Percentiles rank a stretch among this genome's conserved stretches.
These are phyloP conservation scores for Oreotrochilus melanogaster DNA, from an alignment of 2,113 vertebrate species.

Conservation along the genomic window DNA sequence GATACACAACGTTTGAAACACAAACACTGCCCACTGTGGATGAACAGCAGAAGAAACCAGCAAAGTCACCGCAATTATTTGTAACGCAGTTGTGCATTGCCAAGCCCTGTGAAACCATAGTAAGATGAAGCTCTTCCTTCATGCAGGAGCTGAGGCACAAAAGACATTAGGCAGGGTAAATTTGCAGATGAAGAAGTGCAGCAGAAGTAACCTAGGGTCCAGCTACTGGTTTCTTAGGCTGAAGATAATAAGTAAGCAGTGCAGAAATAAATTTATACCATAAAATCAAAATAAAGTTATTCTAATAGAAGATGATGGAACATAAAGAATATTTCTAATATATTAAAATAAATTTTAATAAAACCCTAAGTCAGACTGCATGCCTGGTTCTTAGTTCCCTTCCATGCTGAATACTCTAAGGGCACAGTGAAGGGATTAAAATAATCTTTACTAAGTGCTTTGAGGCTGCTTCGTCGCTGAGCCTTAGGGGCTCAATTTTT, in stretches of 20 bases:
- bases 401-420: background rate
- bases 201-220: background rate
- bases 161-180: background rate
- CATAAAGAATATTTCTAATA: background rate
- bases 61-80: background rate
- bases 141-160: background rate
- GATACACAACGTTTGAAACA: background rate
- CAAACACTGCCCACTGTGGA: background rate
- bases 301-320: background rate
- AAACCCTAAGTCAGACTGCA: background rate
- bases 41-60: background rate
- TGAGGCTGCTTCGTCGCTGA: background rate
- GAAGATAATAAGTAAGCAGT: background rate
- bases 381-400: background rate
- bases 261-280: background rate
- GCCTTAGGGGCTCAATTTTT: background rate
- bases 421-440: conserved; percentile 13
- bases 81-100: background rate
- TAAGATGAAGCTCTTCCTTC: background rate
- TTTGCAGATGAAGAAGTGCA: background rate
- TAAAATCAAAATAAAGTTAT: background rate
- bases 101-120: background rate
- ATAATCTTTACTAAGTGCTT: background rate
- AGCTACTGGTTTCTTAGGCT: background rate
- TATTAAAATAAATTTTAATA: background rate